Conservation (phyloP, 23 tunicate species). For the Corella eumyota region DNA sequence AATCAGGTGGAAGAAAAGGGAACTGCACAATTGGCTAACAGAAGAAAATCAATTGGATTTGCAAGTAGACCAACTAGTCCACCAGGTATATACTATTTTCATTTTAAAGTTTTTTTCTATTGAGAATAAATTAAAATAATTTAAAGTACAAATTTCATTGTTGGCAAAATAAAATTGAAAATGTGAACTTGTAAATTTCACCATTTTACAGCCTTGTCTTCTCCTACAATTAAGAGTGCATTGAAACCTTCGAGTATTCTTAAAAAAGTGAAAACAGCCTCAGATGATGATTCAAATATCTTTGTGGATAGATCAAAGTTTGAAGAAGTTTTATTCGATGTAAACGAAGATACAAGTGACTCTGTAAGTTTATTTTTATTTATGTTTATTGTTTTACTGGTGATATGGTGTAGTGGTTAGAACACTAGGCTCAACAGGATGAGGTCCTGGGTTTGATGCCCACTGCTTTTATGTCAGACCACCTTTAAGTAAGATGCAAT, state of each 20-base stretch:
- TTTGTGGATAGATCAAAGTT: conserved; percentile 18
- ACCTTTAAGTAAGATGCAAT: too few relatives aligned
- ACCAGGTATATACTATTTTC: conserved; percentile 14
- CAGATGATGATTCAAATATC: conserved; percentile 17
- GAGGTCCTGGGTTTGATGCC: too few relatives aligned
- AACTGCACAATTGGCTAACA: conserved; percentile 7
- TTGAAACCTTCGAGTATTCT: conserved; percentile 71
- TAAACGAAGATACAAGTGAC: conserved; percentile 11
- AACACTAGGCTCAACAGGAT: too few relatives aligned
- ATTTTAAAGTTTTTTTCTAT: too few relatives aligned
- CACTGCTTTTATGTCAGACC: too few relatives aligned
- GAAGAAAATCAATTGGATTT: conserved; percentile 85
- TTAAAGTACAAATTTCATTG: too few relatives aligned
- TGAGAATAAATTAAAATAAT: too few relatives aligned
- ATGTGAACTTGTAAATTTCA: neutral
- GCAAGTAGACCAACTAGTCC: conserved; percentile 69
- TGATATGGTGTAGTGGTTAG: too few relatives aligned
- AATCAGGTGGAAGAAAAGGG: conserved; percentile 7
- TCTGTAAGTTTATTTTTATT: too few relatives aligned
- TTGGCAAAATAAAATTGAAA: neutral
- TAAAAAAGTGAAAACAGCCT: conserved; percentile 38
- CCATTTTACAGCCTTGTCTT: conserved; percentile 1
- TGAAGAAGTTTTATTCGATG: conserved; percentile 31
- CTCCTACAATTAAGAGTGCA: conserved; percentile 10
- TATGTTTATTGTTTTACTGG: too few relatives aligned